phyloP scores from a whole-genome alignment of 2,797 vertebrate species.

The Pelobates cultripes region DNA sequence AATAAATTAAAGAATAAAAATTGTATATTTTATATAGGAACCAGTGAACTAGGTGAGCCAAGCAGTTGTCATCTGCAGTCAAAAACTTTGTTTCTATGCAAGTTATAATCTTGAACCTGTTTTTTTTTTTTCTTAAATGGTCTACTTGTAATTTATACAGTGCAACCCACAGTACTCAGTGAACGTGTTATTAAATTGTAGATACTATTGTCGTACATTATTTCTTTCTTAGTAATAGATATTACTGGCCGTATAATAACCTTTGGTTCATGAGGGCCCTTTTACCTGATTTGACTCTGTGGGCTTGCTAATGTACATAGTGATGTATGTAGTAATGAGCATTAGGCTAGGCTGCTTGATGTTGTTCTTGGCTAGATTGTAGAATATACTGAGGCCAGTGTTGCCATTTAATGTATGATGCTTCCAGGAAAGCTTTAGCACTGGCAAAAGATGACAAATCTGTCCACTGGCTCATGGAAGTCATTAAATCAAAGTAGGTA shows the following conservation, averaged over 20 bases:
- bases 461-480: conserved; percentile 41
- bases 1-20: no score
- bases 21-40: no score
- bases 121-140: no score
- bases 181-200: neutral
- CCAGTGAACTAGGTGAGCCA: no score
- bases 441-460: conserved; percentile 48
- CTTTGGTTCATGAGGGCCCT: neutral
- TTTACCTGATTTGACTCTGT: neutral
- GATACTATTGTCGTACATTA: neutral
- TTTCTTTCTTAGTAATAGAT: neutral
- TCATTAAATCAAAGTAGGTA: conserved; percentile 52
- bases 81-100: no score
- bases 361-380: conserved; percentile 17
- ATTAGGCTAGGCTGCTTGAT: conserved; percentile 12
- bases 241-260: neutral
- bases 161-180: neutral
- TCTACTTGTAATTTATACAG: neutral
- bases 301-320: neutral
- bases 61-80: no score
- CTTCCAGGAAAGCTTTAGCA: conserved; percentile 35
- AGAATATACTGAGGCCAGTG: conserved; percentile 17
- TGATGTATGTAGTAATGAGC: conserved; percentile 1
- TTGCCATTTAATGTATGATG: conserved; percentile 38
- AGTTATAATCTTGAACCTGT: no score